Evolutionary conservation across 1,140 invertebrate species (phyloP).

Genomic region (Andrena cerasifolii): DNA sequence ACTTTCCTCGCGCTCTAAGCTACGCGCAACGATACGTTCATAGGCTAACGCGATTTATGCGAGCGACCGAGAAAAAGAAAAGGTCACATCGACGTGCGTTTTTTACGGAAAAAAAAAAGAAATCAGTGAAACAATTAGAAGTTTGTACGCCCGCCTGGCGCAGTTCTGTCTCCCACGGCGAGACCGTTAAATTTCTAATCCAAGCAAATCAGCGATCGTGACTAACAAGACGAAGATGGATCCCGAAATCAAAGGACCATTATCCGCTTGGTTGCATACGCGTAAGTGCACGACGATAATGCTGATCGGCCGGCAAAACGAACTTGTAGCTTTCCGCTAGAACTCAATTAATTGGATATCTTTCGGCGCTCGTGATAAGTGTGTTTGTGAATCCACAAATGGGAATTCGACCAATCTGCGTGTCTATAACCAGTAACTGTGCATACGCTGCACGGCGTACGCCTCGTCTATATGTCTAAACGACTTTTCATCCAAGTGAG

Average conservation of each 20-base stretch:
- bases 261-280: conserved; percentile 31
- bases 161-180: neutral
- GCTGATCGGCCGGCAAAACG: conserved; percentile 21
- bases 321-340: conserved; percentile 30
- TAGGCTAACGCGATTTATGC: conserved; percentile 10
- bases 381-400: conserved; percentile 52
- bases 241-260: conserved; percentile 50
- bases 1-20: too few species aligned
- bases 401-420: conserved; percentile 78
- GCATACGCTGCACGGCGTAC: conserved; percentile 15
- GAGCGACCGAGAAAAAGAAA: neutral
- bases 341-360: conserved; percentile 23
- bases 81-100: neutral
- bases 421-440: conserved; percentile 69
- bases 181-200: neutral
- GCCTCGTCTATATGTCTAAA: conserved; percentile 30
- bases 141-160: neutral
- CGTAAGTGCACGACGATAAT: conserved; percentile 59
- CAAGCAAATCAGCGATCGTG: neutral
- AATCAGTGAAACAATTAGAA: neutral
- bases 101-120: too few species aligned
- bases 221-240: conserved; percentile 27
- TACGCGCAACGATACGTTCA: neutral
- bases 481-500: conserved; percentile 28
- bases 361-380: conserved; percentile 35